Base-by-base conservation (phyloP, 2,888 invertebrate species). In the Salticus scenicus region DNA sequence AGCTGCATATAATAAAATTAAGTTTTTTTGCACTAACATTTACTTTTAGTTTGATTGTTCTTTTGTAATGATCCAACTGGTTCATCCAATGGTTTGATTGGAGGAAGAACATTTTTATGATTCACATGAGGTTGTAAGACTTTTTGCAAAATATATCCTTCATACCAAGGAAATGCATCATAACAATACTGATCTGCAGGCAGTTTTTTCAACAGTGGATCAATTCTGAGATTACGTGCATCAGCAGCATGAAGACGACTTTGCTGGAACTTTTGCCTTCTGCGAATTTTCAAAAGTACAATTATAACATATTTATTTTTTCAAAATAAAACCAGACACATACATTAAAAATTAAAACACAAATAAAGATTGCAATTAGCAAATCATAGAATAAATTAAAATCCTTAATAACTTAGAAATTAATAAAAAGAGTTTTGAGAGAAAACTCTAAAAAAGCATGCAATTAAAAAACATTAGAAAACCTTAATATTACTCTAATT, bases 241-340 rank as follows among this genome's bases (percentile, higher is more conserved):
- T 1, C 67, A 70, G 74, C 63, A 57, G 69, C 41, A 74, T 69
- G 37, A 14, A 67, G 37, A 5, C 74, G 81, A n/a, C 81, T 81
- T 31, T 81, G 63, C 27, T 81, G 74, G 70, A 69, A 81, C 28
- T 81, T 81, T 31, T 74, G 81, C 31, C 81, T 74, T 69, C 81
- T 81, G 57, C 37, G 37, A 28, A 31, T 33, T 31, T 24, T 70
- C 1, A 78, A 20, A 28, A 27, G n/a, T n/a, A n/a, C n/a, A n/a
- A n/a, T n/a, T n/a, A n/a, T n/a, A n/a, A n/a, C n/a, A n/a, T n/a
- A n/a, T n/a, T n/a, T n/a, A n/a, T n/a, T n/a, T n/a, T n/a, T n/a
- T n/a, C 37, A 37, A 5, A 37, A 37, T 37, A 37, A 37, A 5
- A 37, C 12, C 12, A 37, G 7, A 12, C 37, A 37, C 7, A 37